Base-by-base conservation (phyloP, 2,797 vertebrate species). In the Okamejei kenojei region DNA sequence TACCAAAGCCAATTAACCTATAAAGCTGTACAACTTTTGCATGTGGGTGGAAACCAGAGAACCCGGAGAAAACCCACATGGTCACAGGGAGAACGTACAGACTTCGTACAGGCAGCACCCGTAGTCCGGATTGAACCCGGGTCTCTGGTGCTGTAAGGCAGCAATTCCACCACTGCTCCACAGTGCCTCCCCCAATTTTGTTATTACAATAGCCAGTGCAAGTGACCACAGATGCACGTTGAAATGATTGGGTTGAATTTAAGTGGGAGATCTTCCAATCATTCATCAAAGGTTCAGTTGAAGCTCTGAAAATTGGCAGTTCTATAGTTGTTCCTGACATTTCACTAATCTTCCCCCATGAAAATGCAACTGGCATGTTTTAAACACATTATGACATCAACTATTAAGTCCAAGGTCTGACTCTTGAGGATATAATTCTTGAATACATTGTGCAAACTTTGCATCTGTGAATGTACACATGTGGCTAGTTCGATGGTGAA, bases 231-330 rank as follows among this genome's bases (percentile, higher is more conserved):
- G 61, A 65, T 65, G 63, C n/a, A 65, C 61, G 19, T 21, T 68
- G n/a, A 35, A 88, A 88, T 88, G 5, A 68, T 35, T 63, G 61
- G 84, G 84, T 88, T n/a, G n/a, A 68, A 88, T 88, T 35, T 35
- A 17, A n/a, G 7, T 86, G 17, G n/a, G 15, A 19, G 17, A 32
- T 19, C 17, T 88, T 63, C 17, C 7, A 63, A 65, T 65, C 29
- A 88, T 88, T 61, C 7, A 17, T 61, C n/a, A 32, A 63, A 88
- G 19, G 29, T 65, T 88, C n/a, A 15, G 7, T 65, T 63, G 61
- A 88, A 32, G 84, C n/a, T 29, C 54, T 6, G 80, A 29, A 11
- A 84, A 61, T 29, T 82, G 9, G 21, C 21, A 82, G 21, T 10
- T 58, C 21, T 7, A 21, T 35, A 1, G 19, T 54, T 54, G 54